Percentiles rank a stretch among this genome's conserved stretches.
phyloP scores from a whole-genome alignment of 2,113 vertebrate genomes.

The Cynoglossus semilaevis region DNA sequence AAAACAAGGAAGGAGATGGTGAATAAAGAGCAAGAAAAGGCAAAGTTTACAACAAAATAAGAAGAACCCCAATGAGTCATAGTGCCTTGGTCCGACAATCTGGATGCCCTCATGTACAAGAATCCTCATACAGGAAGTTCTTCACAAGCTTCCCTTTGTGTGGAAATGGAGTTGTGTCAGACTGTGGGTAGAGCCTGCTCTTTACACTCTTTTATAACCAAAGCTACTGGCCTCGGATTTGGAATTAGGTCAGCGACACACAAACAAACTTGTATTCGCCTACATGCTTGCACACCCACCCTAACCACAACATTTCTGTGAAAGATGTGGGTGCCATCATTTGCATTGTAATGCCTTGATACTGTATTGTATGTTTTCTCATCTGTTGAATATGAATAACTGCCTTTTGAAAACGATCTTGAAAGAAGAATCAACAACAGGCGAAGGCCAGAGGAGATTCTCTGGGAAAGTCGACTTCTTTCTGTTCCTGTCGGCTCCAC shows the following conservation, averaged over 20 bases:
- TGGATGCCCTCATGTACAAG: slow-evolving; percentile 64
- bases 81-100: slow-evolving; percentile 53
- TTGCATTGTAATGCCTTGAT: slow-evolving; percentile 72
- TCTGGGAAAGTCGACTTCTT: slow-evolving; percentile 61
- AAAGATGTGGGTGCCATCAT: slow-evolving; percentile 64
- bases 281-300: slow-evolving; percentile 42
- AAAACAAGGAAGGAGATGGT: slow-evolving; percentile 10
- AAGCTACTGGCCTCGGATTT: slow-evolving; percentile 30
- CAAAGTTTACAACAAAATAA: slow-evolving; percentile 35
- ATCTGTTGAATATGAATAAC: slow-evolving; percentile 69
- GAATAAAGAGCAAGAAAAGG: slow-evolving; percentile 48
- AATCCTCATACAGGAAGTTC: slow-evolving; percentile 68
- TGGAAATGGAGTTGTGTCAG: slow-evolving; percentile 42
- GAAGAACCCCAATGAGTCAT: slow-evolving; percentile 43
- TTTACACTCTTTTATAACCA: slow-evolving; percentile 33
- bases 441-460: slow-evolving; percentile 53
- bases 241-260: slow-evolving; percentile 37
- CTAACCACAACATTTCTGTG: slow-evolving; percentile 56
- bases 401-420: slow-evolving; percentile 70
- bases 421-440: slow-evolving; percentile 74
- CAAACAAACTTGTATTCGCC: slow-evolving; percentile 43
- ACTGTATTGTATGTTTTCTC: slow-evolving; percentile 40
- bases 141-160: slow-evolving; percentile 69
- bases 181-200: slow-evolving; percentile 58
- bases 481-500: slow-evolving; percentile 62